Percentiles rank a stretch among this genome's conserved stretches.
Conservation (phyloP, 2,113 vertebrate species). For the Pithys albifrons region DNA sequence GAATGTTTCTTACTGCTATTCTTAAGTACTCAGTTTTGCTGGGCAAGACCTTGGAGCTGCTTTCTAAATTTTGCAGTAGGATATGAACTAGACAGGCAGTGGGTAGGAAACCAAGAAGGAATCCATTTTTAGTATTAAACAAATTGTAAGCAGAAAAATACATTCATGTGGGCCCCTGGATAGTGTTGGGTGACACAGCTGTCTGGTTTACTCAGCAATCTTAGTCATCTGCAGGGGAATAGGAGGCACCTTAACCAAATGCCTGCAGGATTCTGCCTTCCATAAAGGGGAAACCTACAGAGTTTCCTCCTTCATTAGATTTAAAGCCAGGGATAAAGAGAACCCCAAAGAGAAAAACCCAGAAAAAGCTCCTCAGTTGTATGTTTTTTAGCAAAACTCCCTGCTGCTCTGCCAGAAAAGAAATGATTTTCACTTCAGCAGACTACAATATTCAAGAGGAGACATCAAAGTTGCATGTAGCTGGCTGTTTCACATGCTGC, state of each 20-base stretch:
- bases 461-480: constrained; percentile 24
- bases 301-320: background rate
- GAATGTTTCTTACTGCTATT: background rate
- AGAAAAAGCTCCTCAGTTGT: background rate
- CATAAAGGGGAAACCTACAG: background rate
- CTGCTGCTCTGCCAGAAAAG: background rate
- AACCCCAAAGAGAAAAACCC: background rate
- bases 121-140: constrained; percentile 9
- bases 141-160: constrained; percentile 19
- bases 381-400: background rate
- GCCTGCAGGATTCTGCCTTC: background rate
- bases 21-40: background rate
- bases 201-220: background rate
- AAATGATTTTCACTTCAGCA: constrained; percentile 17
- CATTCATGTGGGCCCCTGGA: background rate
- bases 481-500: background rate
- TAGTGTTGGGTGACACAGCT: background rate
- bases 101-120: background rate
- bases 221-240: background rate
- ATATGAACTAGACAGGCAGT: background rate
- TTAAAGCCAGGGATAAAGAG: constrained; percentile 6
- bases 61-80: background rate
- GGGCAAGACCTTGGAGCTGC: background rate
- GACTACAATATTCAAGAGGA: background rate
- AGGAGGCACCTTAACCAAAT: background rate